Base-by-base conservation (phyloP, 2,113 vertebrate species). In the Seriola rivoliana region DNA sequence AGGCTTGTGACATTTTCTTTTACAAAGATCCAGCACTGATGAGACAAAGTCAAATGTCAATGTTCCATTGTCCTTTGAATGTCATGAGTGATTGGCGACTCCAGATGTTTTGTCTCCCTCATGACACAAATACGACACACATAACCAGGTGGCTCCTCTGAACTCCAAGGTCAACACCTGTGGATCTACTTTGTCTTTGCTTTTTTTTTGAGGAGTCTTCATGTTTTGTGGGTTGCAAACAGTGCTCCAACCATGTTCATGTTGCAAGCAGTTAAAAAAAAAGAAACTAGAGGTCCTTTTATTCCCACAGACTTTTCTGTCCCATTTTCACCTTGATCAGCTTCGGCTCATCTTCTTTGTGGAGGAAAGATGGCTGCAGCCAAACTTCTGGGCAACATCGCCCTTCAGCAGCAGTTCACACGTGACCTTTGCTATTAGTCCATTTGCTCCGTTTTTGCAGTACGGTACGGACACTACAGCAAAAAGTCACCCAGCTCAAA, bases 11-110 rank as follows among this genome's bases (percentile, higher is more conserved):
- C 80, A 54, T 77, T 89, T 88, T 34, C 70, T 84, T 81, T 87
- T 44, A 80, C 80, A 84, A 91, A 89, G 77, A 81, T 85, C 88
- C 85, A 71, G 73, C 71, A 72, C 82, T 80, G 87, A 89, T 83
- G 81, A 92, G 82, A 77, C 75, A 85, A 82, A 84, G 73, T 85
- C 79, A 80, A 87, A 84, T 66, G 85, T 73, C 75, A 82, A 78
- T 71, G 68, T 75, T 73, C 73, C 40, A 17, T 64, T 60, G 48
- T 71, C 55, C 70, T 85, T 80, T 75, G 66, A 84, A 86, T 66
- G 73, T 70, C 81, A 63, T 29, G 54, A 80, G 52, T 5, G 58
- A 58, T 71, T 44, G 50, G 69, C 60, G 58, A 46, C 16, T 67
- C 48, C 2, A 59, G 70, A 65, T 58, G 57, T 36, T 75, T 67